Evolutionary conservation across 2,888 invertebrate genomes (phyloP).

Genomic region (Pasiphila rectangulata): DNA sequence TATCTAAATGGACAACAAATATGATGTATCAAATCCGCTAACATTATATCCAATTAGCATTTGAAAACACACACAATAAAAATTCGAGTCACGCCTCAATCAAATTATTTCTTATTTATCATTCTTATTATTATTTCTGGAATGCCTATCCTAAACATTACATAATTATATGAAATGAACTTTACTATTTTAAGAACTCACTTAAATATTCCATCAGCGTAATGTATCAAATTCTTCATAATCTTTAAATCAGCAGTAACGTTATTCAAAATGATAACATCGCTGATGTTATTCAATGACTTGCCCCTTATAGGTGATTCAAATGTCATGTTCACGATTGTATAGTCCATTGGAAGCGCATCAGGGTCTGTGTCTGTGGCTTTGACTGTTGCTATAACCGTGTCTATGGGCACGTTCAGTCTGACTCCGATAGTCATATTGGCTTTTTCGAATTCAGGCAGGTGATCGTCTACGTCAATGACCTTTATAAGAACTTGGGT

Average conservation of each 20-base stretch:
- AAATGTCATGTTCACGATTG: conserved; percentile 82
- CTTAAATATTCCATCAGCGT: conserved; percentile 85
- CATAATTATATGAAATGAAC: no score
- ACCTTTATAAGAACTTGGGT: conserved; percentile 83
- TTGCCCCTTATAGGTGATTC: conserved; percentile 71
- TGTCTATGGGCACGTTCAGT: conserved; percentile 87
- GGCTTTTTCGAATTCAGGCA: conserved; percentile 83
- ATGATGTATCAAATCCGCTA: no score
- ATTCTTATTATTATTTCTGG: no score
- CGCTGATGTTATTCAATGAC: conserved; percentile 67
- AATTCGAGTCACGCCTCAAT: no score
- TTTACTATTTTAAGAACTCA: conserved; percentile 34
- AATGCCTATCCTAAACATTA: no score
- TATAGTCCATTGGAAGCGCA: conserved; percentile 83
- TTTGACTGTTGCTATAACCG: conserved; percentile 83
- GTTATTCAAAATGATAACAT: conserved; percentile 83
- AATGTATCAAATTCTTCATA: conserved; percentile 83
- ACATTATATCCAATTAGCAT: no score
- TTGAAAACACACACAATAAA: no score
- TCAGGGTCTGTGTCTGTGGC: conserved; percentile 86
- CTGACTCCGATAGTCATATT: conserved; percentile 86
- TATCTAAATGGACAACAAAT: no score
- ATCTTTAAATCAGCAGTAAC: conserved; percentile 87
- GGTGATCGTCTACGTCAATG: conserved; percentile 87
- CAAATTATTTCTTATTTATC: no score